phyloP scores from a whole-genome alignment of 2,797 vertebrate genomes.

The Tadarida brasiliensis region DNA sequence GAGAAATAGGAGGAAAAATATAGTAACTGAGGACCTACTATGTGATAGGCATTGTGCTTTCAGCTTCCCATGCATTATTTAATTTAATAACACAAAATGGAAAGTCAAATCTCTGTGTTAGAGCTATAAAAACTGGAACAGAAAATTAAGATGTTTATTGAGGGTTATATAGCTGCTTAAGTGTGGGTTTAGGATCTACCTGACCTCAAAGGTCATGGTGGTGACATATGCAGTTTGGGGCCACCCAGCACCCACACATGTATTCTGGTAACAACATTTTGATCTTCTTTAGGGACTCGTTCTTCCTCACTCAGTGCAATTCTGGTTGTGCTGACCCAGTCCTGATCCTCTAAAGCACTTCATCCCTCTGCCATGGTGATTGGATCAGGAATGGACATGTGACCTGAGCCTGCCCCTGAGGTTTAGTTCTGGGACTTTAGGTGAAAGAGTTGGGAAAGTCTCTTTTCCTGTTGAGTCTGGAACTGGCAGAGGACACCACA shows the following conservation, averaged over 20 bases:
- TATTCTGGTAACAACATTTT: background rate
- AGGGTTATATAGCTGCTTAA: background rate
- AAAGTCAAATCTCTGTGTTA: background rate
- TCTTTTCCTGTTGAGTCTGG: background rate
- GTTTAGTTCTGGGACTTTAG: background rate
- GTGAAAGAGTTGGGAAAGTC: background rate
- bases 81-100: background rate
- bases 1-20: background rate
- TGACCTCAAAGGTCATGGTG: background rate
- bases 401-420: background rate
- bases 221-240: background rate
- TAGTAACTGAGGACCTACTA: background rate
- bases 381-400: background rate
- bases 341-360: too few species aligned
- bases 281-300: background rate
- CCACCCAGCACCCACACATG: background rate
- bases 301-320: background rate
- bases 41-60: background rate
- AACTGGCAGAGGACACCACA: background rate
- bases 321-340: background rate
- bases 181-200: background rate
- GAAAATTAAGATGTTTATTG: background rate
- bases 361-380: too few species aligned
- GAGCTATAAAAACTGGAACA: background rate
- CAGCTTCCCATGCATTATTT: background rate